Percentiles rank a stretch among this genome's conserved stretches.
phyloP scores from a whole-genome alignment of 2,888 invertebrate genomes.

The Acronicta leporina region DNA sequence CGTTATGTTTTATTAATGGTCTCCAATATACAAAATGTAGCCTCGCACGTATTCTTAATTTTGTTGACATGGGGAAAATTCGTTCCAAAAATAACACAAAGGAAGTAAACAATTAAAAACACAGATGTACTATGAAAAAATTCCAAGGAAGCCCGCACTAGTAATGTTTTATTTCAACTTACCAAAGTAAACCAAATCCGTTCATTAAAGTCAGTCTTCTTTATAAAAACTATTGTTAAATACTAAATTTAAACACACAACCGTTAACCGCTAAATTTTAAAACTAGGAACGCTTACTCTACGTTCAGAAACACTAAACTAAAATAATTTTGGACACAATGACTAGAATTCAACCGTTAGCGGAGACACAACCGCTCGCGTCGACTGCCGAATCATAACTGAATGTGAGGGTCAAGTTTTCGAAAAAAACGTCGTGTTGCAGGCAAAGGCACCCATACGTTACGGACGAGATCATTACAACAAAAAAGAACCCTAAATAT shows the following conservation, averaged over 20 bases:
- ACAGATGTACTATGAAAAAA: neutral
- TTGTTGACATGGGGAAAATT: neutral
- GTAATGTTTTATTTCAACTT: conserved; percentile 60
- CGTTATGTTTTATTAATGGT: conserved; percentile 31
- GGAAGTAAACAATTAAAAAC: conserved; percentile 8
- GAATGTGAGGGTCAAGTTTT: conserved; percentile 83
- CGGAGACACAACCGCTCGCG: conserved; percentile 81
- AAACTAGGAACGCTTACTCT: conserved; percentile 65
- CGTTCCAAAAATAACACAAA: conserved; percentile 1
- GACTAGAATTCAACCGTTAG: conserved; percentile 84
- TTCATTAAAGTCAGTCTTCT: conserved; percentile 80
- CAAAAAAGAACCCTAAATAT: conserved; percentile 88
- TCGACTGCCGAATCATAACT: conserved; percentile 85
- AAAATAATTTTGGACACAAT: conserved; percentile 83
- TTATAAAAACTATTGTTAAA: conserved; percentile 46
- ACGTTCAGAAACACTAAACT: conserved; percentile 66
- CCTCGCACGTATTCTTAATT: conserved; percentile 5
- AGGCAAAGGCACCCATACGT: conserved; percentile 86
- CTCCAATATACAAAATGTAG: conserved; percentile 24
- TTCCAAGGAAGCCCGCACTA: conserved; percentile 11
- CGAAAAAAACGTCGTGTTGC: conserved; percentile 79
- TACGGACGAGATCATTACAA: conserved; percentile 86
- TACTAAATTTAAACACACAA: conserved; percentile 65
- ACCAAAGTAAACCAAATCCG: conserved; percentile 88
- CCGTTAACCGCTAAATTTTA: conserved; percentile 61